Percentiles rank a stretch among this genome's conserved stretches.
Evolutionary conservation across 2,888 invertebrate species (phyloP).

Genomic region (Drymonia ruficornis): DNA sequence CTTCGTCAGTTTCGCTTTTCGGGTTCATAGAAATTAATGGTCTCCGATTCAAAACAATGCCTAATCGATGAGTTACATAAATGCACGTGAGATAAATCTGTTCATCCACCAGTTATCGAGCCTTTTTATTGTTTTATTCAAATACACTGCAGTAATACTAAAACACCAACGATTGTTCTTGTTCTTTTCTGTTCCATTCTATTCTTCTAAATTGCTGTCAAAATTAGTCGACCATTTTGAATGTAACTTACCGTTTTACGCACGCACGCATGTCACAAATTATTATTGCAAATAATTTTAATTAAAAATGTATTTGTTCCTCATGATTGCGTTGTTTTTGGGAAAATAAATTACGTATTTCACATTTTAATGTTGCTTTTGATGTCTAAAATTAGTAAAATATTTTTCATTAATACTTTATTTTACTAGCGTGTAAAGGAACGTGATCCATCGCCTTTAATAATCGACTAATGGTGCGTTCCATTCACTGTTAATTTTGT

Average conservation of each 20-base stretch:
- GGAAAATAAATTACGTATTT: too few relatives aligned
- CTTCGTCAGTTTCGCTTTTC: slow-evolving; percentile 83
- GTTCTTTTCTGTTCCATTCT: slow-evolving; percentile 55
- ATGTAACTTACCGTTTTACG: slow-evolving; percentile 45
- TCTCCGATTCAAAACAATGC: slow-evolving; percentile 61
- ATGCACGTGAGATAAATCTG: slow-evolving; percentile 49
- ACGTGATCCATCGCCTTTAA: background rate
- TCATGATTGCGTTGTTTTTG: too few relatives aligned
- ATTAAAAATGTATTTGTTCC: too few relatives aligned
- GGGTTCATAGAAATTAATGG: slow-evolving; percentile 82
- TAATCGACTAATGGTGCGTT: background rate
- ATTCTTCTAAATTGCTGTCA: slow-evolving; percentile 58
- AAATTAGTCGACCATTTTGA: slow-evolving; percentile 63
- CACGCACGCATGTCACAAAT: slow-evolving; percentile 10
- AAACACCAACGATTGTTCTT: slow-evolving; percentile 66
- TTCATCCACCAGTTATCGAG: slow-evolving; percentile 51
- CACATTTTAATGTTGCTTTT: too few relatives aligned
- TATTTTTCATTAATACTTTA: too few relatives aligned
- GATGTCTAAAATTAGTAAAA: too few relatives aligned
- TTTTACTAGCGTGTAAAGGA: slow-evolving; percentile 12
- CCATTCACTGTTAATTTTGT: too few relatives aligned
- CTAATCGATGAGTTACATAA: slow-evolving; percentile 58
- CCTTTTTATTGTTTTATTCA: slow-evolving; percentile 44
- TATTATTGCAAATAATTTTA: background rate
- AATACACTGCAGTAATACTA: slow-evolving; percentile 61